Evolutionary conservation across 2,113 vertebrate genomes (phyloP).

Genomic region (Dryoscopus gambensis): DNA sequence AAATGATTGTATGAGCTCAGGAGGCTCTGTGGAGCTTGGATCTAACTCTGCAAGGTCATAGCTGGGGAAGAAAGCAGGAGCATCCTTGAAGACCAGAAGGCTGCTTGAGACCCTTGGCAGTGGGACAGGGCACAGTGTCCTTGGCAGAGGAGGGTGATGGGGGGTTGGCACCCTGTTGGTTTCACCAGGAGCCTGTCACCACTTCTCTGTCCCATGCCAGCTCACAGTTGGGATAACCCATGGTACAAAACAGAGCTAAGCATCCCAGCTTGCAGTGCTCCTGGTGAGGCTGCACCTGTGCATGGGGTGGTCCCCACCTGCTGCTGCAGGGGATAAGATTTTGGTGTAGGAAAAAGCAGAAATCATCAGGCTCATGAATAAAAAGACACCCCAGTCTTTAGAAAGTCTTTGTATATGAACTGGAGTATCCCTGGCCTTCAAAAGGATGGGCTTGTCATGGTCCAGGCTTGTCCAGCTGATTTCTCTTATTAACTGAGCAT

Average conservation of each 20-base stretch:
- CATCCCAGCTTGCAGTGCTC: neutral
- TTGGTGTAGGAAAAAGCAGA: neutral
- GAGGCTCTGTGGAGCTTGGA: accelerated
- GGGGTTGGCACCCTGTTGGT: neutral
- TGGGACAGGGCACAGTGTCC: neutral
- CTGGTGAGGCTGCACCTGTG: neutral
- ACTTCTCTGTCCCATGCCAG: neutral
- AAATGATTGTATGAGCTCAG: neutral
- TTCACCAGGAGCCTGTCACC: neutral
- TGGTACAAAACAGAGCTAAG: neutral
- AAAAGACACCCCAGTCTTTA: neutral
- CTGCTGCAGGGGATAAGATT: neutral
- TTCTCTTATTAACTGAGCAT: neutral
- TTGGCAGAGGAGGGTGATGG: neutral
- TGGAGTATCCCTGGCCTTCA: neutral
- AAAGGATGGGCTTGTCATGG: neutral
- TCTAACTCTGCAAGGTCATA: neutral
- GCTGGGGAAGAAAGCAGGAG: neutral
- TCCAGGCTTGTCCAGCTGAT: neutral
- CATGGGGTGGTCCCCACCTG: neutral
- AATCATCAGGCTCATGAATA: neutral
- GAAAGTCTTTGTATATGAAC: neutral
- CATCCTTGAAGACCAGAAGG: neutral
- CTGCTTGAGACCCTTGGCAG: accelerated
- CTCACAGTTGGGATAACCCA: neutral